phyloP scores from a whole-genome alignment of 2,113 vertebrate genomes.

The Craseonycteris thonglongyai region DNA sequence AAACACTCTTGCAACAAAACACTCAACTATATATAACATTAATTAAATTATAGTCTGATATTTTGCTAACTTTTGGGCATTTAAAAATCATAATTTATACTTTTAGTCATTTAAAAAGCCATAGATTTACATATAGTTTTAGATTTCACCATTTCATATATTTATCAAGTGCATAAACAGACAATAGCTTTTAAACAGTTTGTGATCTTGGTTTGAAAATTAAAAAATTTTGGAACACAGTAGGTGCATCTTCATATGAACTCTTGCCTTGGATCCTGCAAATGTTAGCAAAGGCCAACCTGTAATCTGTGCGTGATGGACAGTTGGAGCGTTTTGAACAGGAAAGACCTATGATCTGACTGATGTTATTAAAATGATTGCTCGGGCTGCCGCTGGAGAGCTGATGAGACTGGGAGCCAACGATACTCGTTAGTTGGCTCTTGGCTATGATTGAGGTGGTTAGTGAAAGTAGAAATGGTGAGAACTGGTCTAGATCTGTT shows the following conservation, averaged over 20 bases:
- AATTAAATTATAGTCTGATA: background rate
- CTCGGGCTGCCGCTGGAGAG: background rate
- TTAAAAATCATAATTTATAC: background rate
- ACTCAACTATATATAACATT: background rate
- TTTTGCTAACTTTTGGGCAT: background rate
- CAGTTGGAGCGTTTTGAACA: background rate
- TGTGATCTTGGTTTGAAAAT: background rate
- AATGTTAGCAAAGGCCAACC: background rate
- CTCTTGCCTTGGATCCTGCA: background rate
- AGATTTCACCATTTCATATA: background rate
- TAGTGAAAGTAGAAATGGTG: background rate
- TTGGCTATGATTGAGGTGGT: background rate
- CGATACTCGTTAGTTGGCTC: background rate
- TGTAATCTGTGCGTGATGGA: background rate
- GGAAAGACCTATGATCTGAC: too few species aligned
- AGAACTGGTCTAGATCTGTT: background rate
- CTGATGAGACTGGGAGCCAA: background rate
- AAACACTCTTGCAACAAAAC: background rate
- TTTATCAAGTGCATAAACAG: background rate
- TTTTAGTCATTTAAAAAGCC: background rate
- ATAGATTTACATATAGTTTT: background rate
- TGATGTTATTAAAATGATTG: background rate
- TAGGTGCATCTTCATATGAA: background rate
- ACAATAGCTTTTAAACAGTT: background rate
- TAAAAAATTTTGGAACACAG: background rate